Base-by-base conservation (phyloP, 2,113 vertebrate species). In the Danio rerio region DNA sequence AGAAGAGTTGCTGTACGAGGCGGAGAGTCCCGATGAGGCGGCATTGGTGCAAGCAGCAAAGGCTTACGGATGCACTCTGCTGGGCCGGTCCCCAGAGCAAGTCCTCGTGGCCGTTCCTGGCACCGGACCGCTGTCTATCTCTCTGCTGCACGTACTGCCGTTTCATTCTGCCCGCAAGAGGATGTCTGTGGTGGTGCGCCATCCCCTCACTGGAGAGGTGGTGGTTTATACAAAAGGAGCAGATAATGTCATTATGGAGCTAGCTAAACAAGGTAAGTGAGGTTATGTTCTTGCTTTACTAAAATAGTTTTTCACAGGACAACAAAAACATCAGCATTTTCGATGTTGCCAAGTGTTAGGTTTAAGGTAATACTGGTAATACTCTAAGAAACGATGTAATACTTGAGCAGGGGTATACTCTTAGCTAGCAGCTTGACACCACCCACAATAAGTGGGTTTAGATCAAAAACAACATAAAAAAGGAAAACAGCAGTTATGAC, bases 161-260 rank as follows among this genome's bases (percentile, higher is more conserved):
- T 99, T 99, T 20, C 96, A 98, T 87, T 96, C 96, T 0, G 87
- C 94, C 52, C 93, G 98, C 45, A 99, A 97, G 85, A 95, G 95
- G 78, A 99, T 99, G 98, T 99, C 97, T 0, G 96, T 99, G 13
- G 95, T 99, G 70, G 94, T 98, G 81, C 94, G 96, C 9, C 96
- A 98, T 83, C 97, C 97, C 0, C 84, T 98, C 76, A 95, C 96
- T 49, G 93, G 93, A 10, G 85, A 94, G 31, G 94, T 98, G 18
- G 93, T 97, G 79, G 93, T 98, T 5, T 99, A 97, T 84, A 96
- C 96, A 0, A 99, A 99, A 86, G 98, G 98, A 0, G 97, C 98
- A 0, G 97, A 99, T 76, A 96, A 96, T 0, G 94, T 92, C 11
- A 93, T 99, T 83, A 98, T 99, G 96, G 94, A 95, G 66, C 73